A percentile compares a stretch with the other conserved stretches of the same genome.
These are phyloP conservation scores for Grammomys dolichurus DNA, from an alignment of 2,113 vertebrate genomes.

Conservation along the genomic window DNA sequence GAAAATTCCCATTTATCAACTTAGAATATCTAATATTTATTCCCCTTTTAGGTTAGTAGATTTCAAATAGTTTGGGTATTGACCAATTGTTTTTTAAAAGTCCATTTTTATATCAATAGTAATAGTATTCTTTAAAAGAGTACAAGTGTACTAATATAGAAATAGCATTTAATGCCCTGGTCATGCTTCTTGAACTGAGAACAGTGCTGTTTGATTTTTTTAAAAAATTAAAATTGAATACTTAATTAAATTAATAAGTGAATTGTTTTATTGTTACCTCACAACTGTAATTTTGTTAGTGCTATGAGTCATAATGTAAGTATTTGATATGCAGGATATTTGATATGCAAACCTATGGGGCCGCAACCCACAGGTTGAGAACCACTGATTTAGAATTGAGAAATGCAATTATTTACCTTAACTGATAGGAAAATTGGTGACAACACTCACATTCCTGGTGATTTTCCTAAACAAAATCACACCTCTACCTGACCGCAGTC, in stretches of 20 bases:
- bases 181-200: background rate
- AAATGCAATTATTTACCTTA: background rate
- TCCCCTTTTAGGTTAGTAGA: background rate
- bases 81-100: background rate
- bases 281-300: background rate
- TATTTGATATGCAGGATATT: background rate
- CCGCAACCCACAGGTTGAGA: background rate
- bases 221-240: background rate
- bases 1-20: slow-evolving; percentile 18
- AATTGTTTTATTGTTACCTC: background rate
- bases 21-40: background rate
- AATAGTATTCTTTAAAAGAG: background rate
- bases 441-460: background rate
- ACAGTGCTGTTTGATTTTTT: background rate
- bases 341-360: background rate
- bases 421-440: background rate
- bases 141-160: fast-evolving
- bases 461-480: background rate
- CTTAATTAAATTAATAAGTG: background rate
- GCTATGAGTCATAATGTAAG: background rate
- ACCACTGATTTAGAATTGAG: background rate
- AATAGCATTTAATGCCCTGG: background rate
- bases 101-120: background rate
- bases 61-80: slow-evolving; percentile 21
- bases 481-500: background rate